Evolutionary conservation across 1,140 invertebrate genomes (phyloP).

Genomic region (Grapholita molesta): DNA sequence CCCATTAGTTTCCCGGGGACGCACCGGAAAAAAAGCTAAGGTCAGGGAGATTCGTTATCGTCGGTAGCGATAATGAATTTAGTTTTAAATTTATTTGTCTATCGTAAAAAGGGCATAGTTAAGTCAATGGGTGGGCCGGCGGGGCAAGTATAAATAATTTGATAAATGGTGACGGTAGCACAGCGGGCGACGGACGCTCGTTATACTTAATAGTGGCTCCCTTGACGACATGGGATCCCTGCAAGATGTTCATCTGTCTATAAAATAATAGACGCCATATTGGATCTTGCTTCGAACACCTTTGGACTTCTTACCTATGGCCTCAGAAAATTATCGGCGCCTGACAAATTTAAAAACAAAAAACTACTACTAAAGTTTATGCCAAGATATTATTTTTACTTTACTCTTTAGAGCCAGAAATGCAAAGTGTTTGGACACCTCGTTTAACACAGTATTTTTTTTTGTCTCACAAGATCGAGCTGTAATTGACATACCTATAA

Average conservation of each 20-base stretch:
- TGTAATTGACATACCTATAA: too few relatives aligned
- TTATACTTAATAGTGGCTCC: conserved; percentile 41
- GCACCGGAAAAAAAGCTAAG: neutral
- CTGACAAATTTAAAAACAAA: too few relatives aligned
- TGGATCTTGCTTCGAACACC: neutral
- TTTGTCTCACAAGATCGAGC: too few relatives aligned
- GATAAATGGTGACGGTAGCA: conserved; percentile 43
- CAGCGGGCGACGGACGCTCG: conserved; percentile 40
- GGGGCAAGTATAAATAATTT: conserved; percentile 35
- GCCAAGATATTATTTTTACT: too few relatives aligned
- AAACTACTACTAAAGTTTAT: too few relatives aligned
- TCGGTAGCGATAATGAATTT: neutral
- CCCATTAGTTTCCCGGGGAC: neutral
- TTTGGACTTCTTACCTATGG: neutral
- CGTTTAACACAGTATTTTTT: too few relatives aligned
- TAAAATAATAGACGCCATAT: conserved; percentile 6
- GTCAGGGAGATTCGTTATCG: neutral
- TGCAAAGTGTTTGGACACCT: too few relatives aligned
- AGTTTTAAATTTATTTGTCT: conserved; percentile 3
- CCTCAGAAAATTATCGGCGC: too few relatives aligned
- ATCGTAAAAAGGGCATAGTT: conserved; percentile 21
- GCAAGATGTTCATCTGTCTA: conserved; percentile 5
- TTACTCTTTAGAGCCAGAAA: too few relatives aligned
- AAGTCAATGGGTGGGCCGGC: conserved; percentile 30
- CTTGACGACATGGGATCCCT: conserved; percentile 18